Evolutionary conservation across 2,888 invertebrate species (phyloP).

Genomic region (Linyphia triangularis): DNA sequence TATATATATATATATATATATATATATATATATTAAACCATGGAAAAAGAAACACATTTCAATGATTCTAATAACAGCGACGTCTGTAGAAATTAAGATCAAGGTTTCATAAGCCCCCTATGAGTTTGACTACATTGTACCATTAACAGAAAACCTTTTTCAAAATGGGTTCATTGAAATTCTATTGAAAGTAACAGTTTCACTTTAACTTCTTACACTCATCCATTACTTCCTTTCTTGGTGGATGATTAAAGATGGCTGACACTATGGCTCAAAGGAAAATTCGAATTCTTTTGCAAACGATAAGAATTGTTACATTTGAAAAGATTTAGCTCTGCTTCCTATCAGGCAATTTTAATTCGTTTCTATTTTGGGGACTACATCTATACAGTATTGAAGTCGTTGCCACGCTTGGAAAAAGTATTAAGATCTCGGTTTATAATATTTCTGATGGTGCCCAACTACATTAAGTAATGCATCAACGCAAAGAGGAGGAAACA

Average conservation of each 20-base stretch:
- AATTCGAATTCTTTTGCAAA: not conserved
- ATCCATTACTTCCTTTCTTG: not conserved
- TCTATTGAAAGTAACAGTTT: not conserved
- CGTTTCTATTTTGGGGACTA: not conserved
- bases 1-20: no score
- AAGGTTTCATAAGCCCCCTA: not conserved
- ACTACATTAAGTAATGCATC: not conserved
- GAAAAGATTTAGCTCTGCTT: not conserved
- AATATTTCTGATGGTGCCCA: no score
- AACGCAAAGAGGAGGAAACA: not conserved
- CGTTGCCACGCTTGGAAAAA: no score
- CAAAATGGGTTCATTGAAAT: not conserved
- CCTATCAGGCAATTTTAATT: not conserved
- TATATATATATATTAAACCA: no score
- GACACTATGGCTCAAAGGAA: not conserved
- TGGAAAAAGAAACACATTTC: not conserved
- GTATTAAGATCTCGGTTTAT: not conserved
- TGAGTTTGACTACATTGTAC: not conserved
- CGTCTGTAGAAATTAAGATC: not conserved
- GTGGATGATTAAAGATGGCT: conserved; percentile 3
- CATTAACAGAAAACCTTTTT: not conserved
- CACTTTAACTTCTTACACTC: not conserved
- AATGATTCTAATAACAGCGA: not conserved
- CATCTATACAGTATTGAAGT: not conserved
- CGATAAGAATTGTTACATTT: not conserved